Base-by-base conservation (phyloP, 2,888 invertebrate species). In the Augiades crinisus region DNA sequence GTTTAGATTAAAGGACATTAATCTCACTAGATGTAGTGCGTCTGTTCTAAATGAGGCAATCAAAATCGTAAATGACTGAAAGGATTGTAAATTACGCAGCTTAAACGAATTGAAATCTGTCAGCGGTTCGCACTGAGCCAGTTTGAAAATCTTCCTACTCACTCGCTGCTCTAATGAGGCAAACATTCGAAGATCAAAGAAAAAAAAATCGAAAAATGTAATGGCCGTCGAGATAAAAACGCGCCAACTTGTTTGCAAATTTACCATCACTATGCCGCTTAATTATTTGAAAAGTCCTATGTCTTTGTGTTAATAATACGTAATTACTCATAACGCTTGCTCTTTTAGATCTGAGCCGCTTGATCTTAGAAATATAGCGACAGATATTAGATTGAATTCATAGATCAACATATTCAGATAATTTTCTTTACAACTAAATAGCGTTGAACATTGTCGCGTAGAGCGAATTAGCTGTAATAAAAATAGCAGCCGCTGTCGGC, bases 121-220 rank as follows among this genome's bases (percentile, higher is more conserved):
- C 36, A 37, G 44, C 30, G 43, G 27, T 45, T 41, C 34, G 33
- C 47, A 49, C 50, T 47, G 45, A 1, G 8, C 33, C 16, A 14
- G 14, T 34, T 57, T 53, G 50, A 38, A 56, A 53, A 58, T 56
- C 47, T 54, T 47, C 45, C 54, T 59, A 55, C 52, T 57, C 55
- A 55, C 50, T 47, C 46, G 34, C 36, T 30, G 34, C 30, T 43
- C 58, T 62, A 65, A 67, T 63, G 63, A 60, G 51, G 50, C 55
- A 59, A 59, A 61, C 58, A 62, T 62, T 52, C 24, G 21, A 56
- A 66, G 59, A 57, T 68, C 65, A 69, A 71, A 68, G 63, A 59
- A 62, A 62, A 59, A 61, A 58, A 64, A 65, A 53, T 55, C 47
- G 45, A 52, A 55, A 58, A 62, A 63, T 64, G 55, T 61, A 57